Conservation (phyloP, 2,888 invertebrate genomes). For the Bombyx huttoni region DNA sequence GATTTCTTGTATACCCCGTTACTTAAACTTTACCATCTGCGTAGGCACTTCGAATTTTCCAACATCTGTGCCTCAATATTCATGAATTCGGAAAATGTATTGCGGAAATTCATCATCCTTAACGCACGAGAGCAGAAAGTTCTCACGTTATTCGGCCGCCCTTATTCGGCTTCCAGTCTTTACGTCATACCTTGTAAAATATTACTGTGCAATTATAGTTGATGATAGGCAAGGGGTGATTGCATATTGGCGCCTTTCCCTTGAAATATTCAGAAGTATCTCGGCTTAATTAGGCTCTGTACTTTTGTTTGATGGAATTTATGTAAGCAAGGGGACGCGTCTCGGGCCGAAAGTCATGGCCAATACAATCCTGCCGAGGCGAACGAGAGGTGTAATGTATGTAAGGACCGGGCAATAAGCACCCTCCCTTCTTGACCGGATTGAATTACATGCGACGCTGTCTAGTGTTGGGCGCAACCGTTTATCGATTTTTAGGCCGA, state of each 20-base stretch:
- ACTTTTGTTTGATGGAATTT: slow-evolving; percentile 43
- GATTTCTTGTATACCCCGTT: not conserved
- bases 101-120: not conserved
- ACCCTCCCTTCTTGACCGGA: slow-evolving; percentile 45
- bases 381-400: slow-evolving; percentile 38
- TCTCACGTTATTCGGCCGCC: not conserved
- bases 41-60: not conserved
- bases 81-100: not conserved
- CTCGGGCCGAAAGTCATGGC: slow-evolving; percentile 34
- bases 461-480: slow-evolving; percentile 32
- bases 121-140: not conserved
- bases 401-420: slow-evolving; percentile 38
- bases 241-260: slow-evolving; percentile 18
- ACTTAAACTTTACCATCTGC: not conserved
- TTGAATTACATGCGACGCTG: slow-evolving; percentile 48
- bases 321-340: slow-evolving; percentile 30
- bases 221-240: slow-evolving; percentile 26
- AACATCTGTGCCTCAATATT: not conserved
- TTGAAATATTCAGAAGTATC: slow-evolving; percentile 47
- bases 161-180: slow-evolving; percentile 4
- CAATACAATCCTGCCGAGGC: slow-evolving; percentile 29
- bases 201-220: slow-evolving; percentile 28
- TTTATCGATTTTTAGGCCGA: slow-evolving; percentile 28
- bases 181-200: slow-evolving; percentile 23
- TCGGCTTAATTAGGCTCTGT: slow-evolving; percentile 48